Base-by-base conservation (phyloP, 35 echinoderm and acorn worm genomes). In the Heliocidaris tuberculata region DNA sequence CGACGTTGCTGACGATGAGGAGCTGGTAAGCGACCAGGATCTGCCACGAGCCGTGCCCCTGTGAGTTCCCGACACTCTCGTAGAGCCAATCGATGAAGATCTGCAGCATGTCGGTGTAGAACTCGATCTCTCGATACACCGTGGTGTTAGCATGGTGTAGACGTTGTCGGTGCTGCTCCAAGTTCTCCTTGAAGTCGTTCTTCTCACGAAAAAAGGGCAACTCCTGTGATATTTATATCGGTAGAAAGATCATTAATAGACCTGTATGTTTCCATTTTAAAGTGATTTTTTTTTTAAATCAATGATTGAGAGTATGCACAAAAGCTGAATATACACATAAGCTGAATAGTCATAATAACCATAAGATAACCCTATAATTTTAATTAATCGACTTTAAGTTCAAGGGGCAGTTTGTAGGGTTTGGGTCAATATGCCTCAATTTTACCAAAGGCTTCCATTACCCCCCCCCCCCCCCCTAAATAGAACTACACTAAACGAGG, bases 1-100 rank as follows among this genome's bases (percentile, higher is more conserved):
- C 96, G 31, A 97, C 96, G 88, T 97, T 97, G 86, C 95, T 97
- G 49, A 97, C 96, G 56, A 97, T 97, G 15, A 97, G 96, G 60
- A 97, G 93, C 87, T 97, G 96, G 88, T 97, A 97, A 17, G 96
- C 95, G 24, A 97, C 96, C 21, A 97, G 87, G 47, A 90, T 95
- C 93, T 97, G 96, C 96, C 96, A 97, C 30, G 95, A 88, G 4
- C 96, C 96, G 71, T 95, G 94, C 24, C 96, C 96, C 32, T 97
- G 95, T 12, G 96, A 97, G 85, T 97, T 97, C 17, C 96, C 96
- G 32, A 97, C 91, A 70, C 96, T 97, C 59, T 97, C 96, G 91
- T 97, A 97, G 24, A 97, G 87, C 96, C 96, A 97, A 17, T 97
- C 96, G 32, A 97, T 97, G 93, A 95, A 95, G 56, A 97, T 97